These are phyloP conservation scores for Berghia stephanieae DNA, from an alignment of 1,140 invertebrate genomes.

Conservation along the genomic window DNA sequence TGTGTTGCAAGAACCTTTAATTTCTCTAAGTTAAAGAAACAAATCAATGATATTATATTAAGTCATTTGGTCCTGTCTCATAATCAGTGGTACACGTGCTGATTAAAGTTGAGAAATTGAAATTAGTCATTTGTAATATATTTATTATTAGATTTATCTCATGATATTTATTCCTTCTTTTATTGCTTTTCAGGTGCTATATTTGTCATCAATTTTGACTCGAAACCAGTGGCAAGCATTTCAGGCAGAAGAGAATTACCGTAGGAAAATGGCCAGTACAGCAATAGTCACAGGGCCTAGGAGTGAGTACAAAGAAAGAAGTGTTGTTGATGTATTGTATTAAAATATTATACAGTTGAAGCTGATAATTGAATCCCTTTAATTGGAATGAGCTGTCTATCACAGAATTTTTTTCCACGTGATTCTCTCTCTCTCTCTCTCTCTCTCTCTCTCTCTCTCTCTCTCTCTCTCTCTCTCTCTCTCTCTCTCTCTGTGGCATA, in stretches of 20 bases:
- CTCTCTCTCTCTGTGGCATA: too few species aligned
- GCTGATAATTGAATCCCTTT: too few species aligned
- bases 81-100: background rate
- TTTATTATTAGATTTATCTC: background rate
- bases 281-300: conserved; percentile 9
- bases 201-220: conserved; percentile 26
- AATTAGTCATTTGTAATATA: background rate
- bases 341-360: too few species aligned
- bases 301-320: too few species aligned
- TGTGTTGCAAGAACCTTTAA: background rate
- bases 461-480: too few species aligned
- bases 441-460: too few species aligned
- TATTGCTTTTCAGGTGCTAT: conserved; percentile 21
- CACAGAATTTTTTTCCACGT: too few species aligned
- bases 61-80: background rate
- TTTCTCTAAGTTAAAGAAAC: background rate
- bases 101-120: background rate
- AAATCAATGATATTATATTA: background rate
- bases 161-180: background rate
- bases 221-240: conserved; percentile 26
- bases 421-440: too few species aligned
- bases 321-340: too few species aligned
- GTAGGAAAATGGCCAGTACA: conserved; percentile 15
- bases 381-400: too few species aligned
- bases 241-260: conserved; percentile 30